Evolutionary conservation across 2,888 invertebrate genomes (phyloP).

Genomic region (Dendrolimus pini): DNA sequence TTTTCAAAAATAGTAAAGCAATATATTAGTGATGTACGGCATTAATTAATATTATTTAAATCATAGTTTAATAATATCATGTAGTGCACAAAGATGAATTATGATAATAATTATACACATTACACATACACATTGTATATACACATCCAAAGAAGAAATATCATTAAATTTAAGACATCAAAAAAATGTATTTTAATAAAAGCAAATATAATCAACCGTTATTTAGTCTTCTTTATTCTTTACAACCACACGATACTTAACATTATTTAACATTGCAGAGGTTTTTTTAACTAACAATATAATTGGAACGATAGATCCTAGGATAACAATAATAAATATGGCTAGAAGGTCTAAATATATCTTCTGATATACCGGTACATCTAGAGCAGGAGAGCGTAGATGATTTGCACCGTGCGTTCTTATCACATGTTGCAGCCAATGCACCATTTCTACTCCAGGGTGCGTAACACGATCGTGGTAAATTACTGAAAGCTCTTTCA

Average conservation of each 20-base stretch:
- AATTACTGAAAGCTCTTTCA: constrained; percentile 24
- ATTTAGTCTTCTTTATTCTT: not conserved
- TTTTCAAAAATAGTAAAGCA: no score
- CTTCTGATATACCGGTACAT: constrained; percentile 5
- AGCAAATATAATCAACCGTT: no score
- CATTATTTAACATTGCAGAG: not conserved
- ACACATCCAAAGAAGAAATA: no score
- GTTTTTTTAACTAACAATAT: not conserved
- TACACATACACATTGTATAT: no score
- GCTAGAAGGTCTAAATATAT: constrained; percentile 1
- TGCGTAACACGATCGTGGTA: constrained; percentile 24
- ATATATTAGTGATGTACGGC: no score
- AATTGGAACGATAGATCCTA: not conserved
- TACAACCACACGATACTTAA: not conserved
- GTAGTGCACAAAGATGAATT: no score
- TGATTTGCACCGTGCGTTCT: constrained; percentile 21
- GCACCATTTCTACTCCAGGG: constrained; percentile 22
- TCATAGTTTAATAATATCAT: no score
- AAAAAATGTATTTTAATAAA: no score
- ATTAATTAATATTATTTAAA: no score
- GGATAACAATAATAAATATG: not conserved
- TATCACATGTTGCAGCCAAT: constrained; percentile 26
- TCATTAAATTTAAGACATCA: no score
- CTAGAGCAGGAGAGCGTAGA: constrained; percentile 23
- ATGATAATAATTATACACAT: no score